A percentile compares a stretch with the other conserved stretches of the same genome.
Evolutionary conservation across 1,140 invertebrate genomes (phyloP).

Genomic region (Drosophila setifemur): DNA sequence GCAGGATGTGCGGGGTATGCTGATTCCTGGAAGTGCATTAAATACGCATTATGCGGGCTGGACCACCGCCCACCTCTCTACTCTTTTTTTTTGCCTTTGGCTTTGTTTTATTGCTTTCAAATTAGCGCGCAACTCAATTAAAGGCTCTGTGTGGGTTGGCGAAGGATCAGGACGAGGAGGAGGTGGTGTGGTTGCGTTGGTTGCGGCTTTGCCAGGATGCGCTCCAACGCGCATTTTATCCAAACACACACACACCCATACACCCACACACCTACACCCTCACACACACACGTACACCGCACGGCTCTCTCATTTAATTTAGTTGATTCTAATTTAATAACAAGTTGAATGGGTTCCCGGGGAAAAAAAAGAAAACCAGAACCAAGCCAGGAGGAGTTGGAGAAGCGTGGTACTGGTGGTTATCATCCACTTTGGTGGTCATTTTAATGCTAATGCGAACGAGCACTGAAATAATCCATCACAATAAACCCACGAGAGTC

Average conservation of each 20-base stretch:
- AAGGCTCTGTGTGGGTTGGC: too few relatives aligned
- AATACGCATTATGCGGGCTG: conserved; percentile 57
- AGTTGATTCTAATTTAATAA: conserved; percentile 75
- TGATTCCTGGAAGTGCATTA: conserved; percentile 67
- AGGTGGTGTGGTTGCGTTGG: background rate
- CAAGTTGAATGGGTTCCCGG: conserved; percentile 45
- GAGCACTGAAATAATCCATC: conserved; percentile 14
- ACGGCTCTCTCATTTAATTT: conserved; percentile 53
- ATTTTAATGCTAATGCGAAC: conserved; percentile 42
- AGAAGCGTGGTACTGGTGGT: too few relatives aligned
- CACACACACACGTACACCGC: conserved; percentile 1
- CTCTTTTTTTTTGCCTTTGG: conserved; percentile 3
- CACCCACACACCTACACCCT: conserved; percentile 13
- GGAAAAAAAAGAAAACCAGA: background rate
- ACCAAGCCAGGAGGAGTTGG: too few relatives aligned
- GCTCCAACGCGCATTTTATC: conserved; percentile 66
- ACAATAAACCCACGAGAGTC: background rate
- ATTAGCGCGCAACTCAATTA: conserved; percentile 76
- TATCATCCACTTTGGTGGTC: too few relatives aligned
- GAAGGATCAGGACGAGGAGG: too few relatives aligned
- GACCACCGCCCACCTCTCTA: background rate
- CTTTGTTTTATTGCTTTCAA: conserved; percentile 69
- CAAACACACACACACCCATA: conserved; percentile 25
- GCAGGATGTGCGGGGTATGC: too few relatives aligned
- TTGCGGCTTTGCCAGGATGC: conserved; percentile 48